A percentile compares a stretch with the other conserved stretches of the same genome.
Evolutionary conservation across 2,888 invertebrate species (phyloP).

Genomic region (Leptinotarsa rubiginosa): DNA sequence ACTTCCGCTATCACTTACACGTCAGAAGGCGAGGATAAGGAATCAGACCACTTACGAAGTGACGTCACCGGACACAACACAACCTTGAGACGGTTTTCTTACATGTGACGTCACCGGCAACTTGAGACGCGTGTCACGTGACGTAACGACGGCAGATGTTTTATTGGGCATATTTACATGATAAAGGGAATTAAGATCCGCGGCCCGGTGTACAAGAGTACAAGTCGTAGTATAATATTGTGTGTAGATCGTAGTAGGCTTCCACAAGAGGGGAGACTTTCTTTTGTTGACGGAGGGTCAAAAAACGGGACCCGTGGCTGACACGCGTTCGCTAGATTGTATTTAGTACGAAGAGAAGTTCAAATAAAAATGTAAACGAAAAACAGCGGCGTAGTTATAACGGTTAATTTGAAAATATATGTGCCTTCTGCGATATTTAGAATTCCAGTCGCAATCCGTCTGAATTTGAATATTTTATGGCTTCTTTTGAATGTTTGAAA

Average conservation of each 20-base stretch:
- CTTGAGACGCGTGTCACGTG: constrained; percentile 59
- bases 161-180: constrained; percentile 61
- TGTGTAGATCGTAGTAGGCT: constrained; percentile 56
- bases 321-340: constrained; percentile 65
- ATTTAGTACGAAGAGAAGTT: constrained; percentile 60
- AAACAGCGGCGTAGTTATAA: constrained; percentile 55
- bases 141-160: constrained; percentile 62
- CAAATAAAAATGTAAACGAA: constrained; percentile 61
- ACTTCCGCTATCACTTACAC: constrained; percentile 42
- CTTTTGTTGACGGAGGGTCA: constrained; percentile 64
- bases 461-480: no score
- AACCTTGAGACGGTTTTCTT: constrained; percentile 66
- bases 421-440: not conserved
- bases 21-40: constrained; percentile 32
- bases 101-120: constrained; percentile 55
- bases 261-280: constrained; percentile 60
- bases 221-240: constrained; percentile 51
- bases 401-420: not conserved
- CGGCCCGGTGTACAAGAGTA: constrained; percentile 64
- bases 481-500: no score
- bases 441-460: not conserved
- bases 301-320: constrained; percentile 66
- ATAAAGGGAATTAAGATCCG: constrained; percentile 66
- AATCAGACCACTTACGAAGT: constrained; percentile 48
- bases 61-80: constrained; percentile 64